These are phyloP conservation scores for Prionace glauca DNA, from an alignment of 2,797 vertebrate genomes.

Conservation along the genomic window DNA sequence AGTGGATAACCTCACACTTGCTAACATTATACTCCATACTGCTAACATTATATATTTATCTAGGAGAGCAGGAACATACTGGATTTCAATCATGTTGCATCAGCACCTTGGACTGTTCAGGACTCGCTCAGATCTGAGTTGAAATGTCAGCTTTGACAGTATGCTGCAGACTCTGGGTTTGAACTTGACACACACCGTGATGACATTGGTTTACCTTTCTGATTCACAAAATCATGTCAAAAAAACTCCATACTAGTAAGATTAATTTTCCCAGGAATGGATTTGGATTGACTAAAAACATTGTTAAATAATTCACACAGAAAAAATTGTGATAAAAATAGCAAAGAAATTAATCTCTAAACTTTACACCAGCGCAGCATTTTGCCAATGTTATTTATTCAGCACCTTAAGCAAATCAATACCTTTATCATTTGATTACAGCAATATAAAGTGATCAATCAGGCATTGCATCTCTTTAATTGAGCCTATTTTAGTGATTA, in stretches of 20 bases:
- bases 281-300: not conserved
- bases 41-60: no score
- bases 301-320: not conserved
- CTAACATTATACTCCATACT: no score
- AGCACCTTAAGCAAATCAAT: not conserved
- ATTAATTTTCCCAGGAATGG: not conserved
- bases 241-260: not conserved
- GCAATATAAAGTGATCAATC: not conserved
- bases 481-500: not conserved
- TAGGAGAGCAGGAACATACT: no score
- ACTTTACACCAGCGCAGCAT: not conserved
- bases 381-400: not conserved
- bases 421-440: not conserved
- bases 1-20: no score
- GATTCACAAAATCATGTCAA: not conserved
- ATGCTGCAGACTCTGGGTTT: not conserved
- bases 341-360: not conserved
- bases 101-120: not conserved
- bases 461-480: not conserved
- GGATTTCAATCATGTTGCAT: not conserved
- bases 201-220: not conserved
- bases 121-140: not conserved
- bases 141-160: not conserved
- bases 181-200: not conserved
- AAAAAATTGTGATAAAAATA: not conserved